Evolutionary conservation across 2,797 vertebrate genomes (phyloP), one percentile per base, ranked within the genome.

Genomic region (Sebastes jordani): DNA sequence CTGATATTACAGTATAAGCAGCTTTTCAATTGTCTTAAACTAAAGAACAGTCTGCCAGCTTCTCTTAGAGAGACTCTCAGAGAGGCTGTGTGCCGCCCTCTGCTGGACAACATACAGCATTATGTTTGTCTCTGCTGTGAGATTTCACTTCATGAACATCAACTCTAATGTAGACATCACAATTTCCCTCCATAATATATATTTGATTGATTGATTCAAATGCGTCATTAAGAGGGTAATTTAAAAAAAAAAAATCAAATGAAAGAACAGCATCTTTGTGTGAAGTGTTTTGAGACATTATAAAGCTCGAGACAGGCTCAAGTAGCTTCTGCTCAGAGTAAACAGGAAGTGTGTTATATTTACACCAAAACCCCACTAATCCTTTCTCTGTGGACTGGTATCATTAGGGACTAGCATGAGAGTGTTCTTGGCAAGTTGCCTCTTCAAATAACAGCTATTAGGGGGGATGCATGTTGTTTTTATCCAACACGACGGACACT

Each of bases 341-440:
- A 93, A 92, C 88, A 93, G 86, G 87, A 91, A 83, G 78, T 80
- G 81, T 80, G 89, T 88, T 93, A 91, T 91, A 89, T 92, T 90
- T 91, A 90, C 81, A 88, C 85, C 78, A 74, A 89, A 92, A 88
- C 60, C 78, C 80, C 81, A 84, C 83, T 93, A 90, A 92, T 93
- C 91, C 93, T 84, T 86, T 82, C 18, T 85, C 81, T 87, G 86
- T 72, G 72, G 79, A 90, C 81, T 87, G 66, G 76, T 81, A 80
- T 89, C 83, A 87, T 84, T 79, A 88, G 82, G 76, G 83, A 83
- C 73, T 55, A 75, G 81, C 84, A 86, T 60, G 54, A 84, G 83
- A 85, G 71, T 71, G 78, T 66, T 87, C 72, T 72, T 91, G 83
- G 82, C 78, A 71, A 77, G 56, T 80, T 59, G 74, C 81, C 79